Base-by-base conservation (phyloP, 2,113 vertebrate genomes). In the Neotoma lepida region DNA sequence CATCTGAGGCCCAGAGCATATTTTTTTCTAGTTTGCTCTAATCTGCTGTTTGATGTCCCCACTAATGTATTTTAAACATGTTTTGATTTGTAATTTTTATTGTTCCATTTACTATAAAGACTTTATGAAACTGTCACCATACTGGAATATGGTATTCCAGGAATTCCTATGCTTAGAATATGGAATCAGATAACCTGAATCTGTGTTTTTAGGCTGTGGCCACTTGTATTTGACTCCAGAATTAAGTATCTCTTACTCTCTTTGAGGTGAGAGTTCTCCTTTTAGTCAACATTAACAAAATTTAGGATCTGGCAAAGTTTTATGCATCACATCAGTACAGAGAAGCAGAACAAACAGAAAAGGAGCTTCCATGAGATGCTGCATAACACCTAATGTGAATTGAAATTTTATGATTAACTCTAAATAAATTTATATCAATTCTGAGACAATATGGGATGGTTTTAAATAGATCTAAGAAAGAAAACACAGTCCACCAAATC, bases 381-480 rank as follows among this genome's bases (percentile, higher is more conserved):
- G 12, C 28, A 26, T 2, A 41, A 2, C 85, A 46, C 18, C 44
- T 82, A 93, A 90, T 28, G 9, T 30, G 71, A 94, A 63, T 70
- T 49, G 54, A 33, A 12, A 0, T 39, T 56, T 61, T 86, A 56
- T 64, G 30, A 93, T 94, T 86, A 93, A 24, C 35, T 92, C 94
- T 73, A 89, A 89, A 49, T 74, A 80, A 44, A 4, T 68, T 92
- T 89, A 41, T 46, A 85, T 70, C 22, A 20, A 4, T 86, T 87
- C 26, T 41, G 85, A 92, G 33, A 24, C 6, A 41, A 77, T 56
- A 81, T 78, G 30, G 44, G 20, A 56, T 13, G 56, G 18, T 54
- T 71, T 93, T 87, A 73, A 68, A 28, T 64, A 78, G 33, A 76
- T 44, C 26, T 77, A 85, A 71, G 33, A 74, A 92, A 93, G 68